These are phyloP conservation scores for Temnothorax ravouxi DNA, from an alignment of 2,888 invertebrate species.

Conservation along the genomic window DNA sequence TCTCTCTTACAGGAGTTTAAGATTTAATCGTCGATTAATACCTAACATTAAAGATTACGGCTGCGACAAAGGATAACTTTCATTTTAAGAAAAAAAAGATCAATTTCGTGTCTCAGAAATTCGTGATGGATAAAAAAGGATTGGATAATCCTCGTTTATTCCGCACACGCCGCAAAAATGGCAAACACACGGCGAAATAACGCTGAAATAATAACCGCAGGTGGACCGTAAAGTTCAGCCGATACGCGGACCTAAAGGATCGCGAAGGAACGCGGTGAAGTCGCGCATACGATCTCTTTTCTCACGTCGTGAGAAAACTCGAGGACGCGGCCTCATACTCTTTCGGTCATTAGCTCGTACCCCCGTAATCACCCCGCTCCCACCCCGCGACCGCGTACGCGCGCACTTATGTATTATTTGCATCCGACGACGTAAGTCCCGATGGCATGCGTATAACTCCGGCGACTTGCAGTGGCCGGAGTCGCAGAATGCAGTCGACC, in stretches of 20 bases:
- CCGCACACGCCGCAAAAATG: not conserved
- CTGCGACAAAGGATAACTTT: not conserved
- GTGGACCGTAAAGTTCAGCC: slow-evolving; percentile 20
- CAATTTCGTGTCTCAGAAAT: not conserved
- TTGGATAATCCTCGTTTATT: not conserved
- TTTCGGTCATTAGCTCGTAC: slow-evolving; percentile 73
- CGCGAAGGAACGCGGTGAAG: slow-evolving; percentile 30
- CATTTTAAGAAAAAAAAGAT: not conserved
- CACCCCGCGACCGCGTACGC: slow-evolving; percentile 52
- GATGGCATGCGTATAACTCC: slow-evolving; percentile 71
- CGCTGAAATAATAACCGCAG: slow-evolving; percentile 14
- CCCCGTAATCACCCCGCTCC: slow-evolving; percentile 63
- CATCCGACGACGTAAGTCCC: slow-evolving; percentile 75
- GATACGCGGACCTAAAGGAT: not conserved
- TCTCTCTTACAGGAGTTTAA: not conserved
- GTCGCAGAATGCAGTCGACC: slow-evolving; percentile 68
- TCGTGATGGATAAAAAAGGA: not conserved
- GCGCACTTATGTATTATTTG: slow-evolving; percentile 74
- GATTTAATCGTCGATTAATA: not conserved
- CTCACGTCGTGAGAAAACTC: slow-evolving; percentile 72
- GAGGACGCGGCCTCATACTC: slow-evolving; percentile 73
- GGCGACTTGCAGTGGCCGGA: slow-evolving; percentile 59
- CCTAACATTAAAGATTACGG: not conserved
- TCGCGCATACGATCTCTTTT: slow-evolving; percentile 70
- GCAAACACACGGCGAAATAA: not conserved